Evolutionary conservation across 2,113 vertebrate species (phyloP), one percentile per base, ranked within the genome.

Genomic region (Atherinomorus stipes): DNA sequence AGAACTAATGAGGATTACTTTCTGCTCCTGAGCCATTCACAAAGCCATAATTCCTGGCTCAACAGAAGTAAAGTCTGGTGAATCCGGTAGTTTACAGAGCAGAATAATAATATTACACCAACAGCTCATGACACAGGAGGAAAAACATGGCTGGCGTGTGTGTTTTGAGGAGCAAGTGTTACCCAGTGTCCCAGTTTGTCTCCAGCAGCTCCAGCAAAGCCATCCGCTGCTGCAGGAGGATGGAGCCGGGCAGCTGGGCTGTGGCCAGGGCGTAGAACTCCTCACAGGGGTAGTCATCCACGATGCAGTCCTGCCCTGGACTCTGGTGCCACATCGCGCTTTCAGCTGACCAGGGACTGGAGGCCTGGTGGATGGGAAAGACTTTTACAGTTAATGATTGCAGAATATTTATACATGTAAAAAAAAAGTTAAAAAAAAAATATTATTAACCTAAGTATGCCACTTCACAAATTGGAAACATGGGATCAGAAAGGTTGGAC

Each of bases 151-250:
- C 28, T 13, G 21, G 65, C 38, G 19, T 47, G 13, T 23, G 21
- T 31, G 60, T 34, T 42, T 44, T 4, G 11, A 11, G 18, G 25
- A 50, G 18, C 38, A 71, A 9, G 60, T 22, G 45, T 91, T 93
- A 95, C 94, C 94, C 94, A 1, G 88, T 87, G 34, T 93, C 85
- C 94, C 94, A 95, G 90, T 95, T 93, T n/a, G 65, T 59, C 7
- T 85, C 83, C 81, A 95, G 85, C 59, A 94, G 87, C 51, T 73
- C 72, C 64, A 95, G 80, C 45, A 95, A 74, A n/a, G 85, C 69
- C 31, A 1, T 34, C 61, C 93, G 92, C 87, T 95, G 94, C 67
- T 84, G 81, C 52, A 88, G 75, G 58, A 94, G 92, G 51, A 42
- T 8, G 8, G 84, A n/a, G 28, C 54, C 69, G 0, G 77, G n/a